Evolutionary conservation across 2,797 vertebrate genomes (phyloP), one percentile per base, ranked within the genome.

Genomic region (Rhincodon typus): DNA sequence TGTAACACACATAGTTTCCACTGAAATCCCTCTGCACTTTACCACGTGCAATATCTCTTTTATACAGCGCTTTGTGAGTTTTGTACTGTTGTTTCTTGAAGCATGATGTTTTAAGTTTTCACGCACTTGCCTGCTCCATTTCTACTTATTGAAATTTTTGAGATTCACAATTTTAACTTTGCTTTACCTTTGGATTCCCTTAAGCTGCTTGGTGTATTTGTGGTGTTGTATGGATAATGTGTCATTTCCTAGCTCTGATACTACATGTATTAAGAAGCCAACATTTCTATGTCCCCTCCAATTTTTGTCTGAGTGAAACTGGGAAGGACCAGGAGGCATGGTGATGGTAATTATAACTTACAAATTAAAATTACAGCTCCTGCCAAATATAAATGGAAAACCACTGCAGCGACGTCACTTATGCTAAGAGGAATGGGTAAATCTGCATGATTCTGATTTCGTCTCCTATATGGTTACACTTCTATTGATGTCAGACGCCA

Each of bases 1-100:
- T 95, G 94, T 77, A 95, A 53, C 50, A 57, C 42, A 94, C 94
- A 77, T 10, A 53, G 46, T 95, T 95, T 95, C 94, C 94, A 95
- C 70, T 95, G 46, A 95, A 95, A 74, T 95, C 94, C 94, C 94
- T 57, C 42, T 95, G 69, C 94, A 77, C 94, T 70, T 72, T 94
- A 27, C 69, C 38, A 30, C 57, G 62, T 69, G 42, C 72, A 69
- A 53, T 46, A 46, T 70, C 70, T 95, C 94, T 95, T 62, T 95
- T n/a, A 95, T 21, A 19, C 94, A 34, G 2, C 8, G 46, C 46
- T 42, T 77, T 34, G 46, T 30, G 69, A 46, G 23, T 77, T 77
- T 53, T 74, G 13, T 34, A 70, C 25, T 94, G 46, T 69, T 66
- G 57, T 91, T 91, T 66, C 53, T 21, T 69, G 90, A 93, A 69